phyloP scores from a whole-genome alignment of 2,113 vertebrate species.

The Atrichornis clamosus region DNA sequence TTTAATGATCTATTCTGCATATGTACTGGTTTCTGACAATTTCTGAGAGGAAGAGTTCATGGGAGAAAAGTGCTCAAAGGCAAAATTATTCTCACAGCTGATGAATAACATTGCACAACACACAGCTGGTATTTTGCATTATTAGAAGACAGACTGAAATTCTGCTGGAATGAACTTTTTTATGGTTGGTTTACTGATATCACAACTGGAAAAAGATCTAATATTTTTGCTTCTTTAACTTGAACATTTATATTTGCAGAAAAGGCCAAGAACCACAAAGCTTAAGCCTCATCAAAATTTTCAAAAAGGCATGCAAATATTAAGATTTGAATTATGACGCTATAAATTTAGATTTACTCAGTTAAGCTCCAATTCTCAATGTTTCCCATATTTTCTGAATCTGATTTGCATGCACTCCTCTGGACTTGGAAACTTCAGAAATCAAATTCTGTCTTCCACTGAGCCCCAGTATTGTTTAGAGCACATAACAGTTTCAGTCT shows the following conservation, averaged over 20 bases:
- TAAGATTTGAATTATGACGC: not conserved
- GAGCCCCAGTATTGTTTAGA: not conserved
- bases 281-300: not conserved
- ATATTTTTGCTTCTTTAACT: not conserved
- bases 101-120: not conserved
- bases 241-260: not conserved
- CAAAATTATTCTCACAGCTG: slow-evolving; percentile 4
- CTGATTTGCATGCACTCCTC: not conserved
- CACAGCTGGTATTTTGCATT: slow-evolving; percentile 32
- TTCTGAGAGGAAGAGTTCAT: not conserved
- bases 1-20: not conserved
- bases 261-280: not conserved
- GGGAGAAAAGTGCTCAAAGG: slow-evolving; percentile 10
- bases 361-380: not conserved
- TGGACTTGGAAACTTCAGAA: not conserved
- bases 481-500: not conserved
- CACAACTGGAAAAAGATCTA: not conserved
- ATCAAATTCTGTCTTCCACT: not conserved
- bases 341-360: not conserved
- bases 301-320: not conserved
- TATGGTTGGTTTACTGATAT: not conserved
- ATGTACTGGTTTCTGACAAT: not conserved
- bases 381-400: not conserved
- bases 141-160: not conserved
- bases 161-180: not conserved